Base-by-base conservation (phyloP, 1,140 invertebrate genomes). In the Phthorimaea operculella region DNA sequence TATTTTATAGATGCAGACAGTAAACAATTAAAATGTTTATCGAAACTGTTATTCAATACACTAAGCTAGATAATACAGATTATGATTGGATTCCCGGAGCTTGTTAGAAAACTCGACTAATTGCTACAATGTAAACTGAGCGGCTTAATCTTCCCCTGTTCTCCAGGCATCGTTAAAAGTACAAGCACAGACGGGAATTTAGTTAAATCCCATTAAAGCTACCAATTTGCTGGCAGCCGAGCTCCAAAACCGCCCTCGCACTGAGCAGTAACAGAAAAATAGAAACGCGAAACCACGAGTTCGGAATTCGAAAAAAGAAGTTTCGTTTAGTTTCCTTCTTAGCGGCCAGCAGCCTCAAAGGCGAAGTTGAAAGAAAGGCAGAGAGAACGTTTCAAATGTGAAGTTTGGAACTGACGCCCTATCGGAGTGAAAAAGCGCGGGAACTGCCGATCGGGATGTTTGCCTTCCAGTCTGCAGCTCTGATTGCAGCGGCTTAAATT, bases 331-430 rank as follows among this genome's bases (percentile, higher is more conserved):
- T 69, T 74, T 73, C 65, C 60, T 42, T 63, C 55, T 71, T 63
- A 62, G 21, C 21, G 21, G 21, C 21, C 21, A 28, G 64, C 65
- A 74, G 72, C 73, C 71, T 72, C 69, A 72, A 74, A 76, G 67
- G 64, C 62, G 66, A 74, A 74, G 66, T 70, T 72, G 67, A 68
- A 67, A 67, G 63, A 74, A 70, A 69, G 62, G 62, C 63, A 64
- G 55, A 64, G 52, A 58, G 60, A 72, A 63, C 57, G 59, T 67
- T 73, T 60, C 60, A 58, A 70, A 64, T 70, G 60, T 49, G 71
- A 72, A 73, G 66, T 73, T 72, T 68, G 4, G 60, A 64, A 68
- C 60, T 56, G 51, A 55, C 56, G 52, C 49, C 34, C 59, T 55
- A 66, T 72, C 61, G 51, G 63, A 69, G 60, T 63, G 70, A 71